Evolutionary conservation across 2,797 vertebrate genomes (phyloP), one percentile per base, ranked within the genome.

Genomic region (Vespertilio murinus): DNA sequence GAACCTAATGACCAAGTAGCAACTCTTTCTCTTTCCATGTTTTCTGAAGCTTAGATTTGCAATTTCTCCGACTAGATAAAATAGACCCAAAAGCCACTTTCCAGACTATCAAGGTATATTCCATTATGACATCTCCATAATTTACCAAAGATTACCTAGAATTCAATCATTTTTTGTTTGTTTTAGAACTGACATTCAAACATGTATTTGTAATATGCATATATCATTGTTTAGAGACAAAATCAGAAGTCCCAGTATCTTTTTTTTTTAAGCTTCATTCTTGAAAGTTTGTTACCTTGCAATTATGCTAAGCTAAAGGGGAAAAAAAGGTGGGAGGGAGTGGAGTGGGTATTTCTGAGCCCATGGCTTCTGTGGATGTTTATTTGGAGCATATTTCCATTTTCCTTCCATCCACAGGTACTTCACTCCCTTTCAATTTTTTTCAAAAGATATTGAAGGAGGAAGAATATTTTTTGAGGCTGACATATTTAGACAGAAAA

Each of bases 391-490:
- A 35, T 45, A 77, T 93, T 96, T 73, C 84, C 96, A 94, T 88
- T 96, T 97, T 94, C 97, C 40, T 95, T 97, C 95, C 75, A 97
- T 14, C 86, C 93, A 92, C 61, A 95, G 96, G 85, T 93, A 14
- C 84, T 52, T 96, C 80, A 95, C 85, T 97, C 92, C 70, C 94
- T 95, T 61, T 92, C 97, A 92, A 97, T 95, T 73, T 96, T 91
- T 87, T 85, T 47, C 45, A 65, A 71, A 94, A 17, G 84, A 73
- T 94, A 97, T 2, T 82, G 23, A 85, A 81, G 28, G 11, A 91
- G 11, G 89, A 70, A 38, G 38, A 49, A 30, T 67, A 70, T 23
- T 71, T 59, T 80, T 52, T 79, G 6, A 85, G 9, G 47, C 4
- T 77, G 71, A 78, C 12, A 67, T 49, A 91, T 56, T 84, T 47